These are phyloP conservation scores for Rynchops niger DNA, from an alignment of 2,113 vertebrate genomes.

Conservation along the genomic window DNA sequence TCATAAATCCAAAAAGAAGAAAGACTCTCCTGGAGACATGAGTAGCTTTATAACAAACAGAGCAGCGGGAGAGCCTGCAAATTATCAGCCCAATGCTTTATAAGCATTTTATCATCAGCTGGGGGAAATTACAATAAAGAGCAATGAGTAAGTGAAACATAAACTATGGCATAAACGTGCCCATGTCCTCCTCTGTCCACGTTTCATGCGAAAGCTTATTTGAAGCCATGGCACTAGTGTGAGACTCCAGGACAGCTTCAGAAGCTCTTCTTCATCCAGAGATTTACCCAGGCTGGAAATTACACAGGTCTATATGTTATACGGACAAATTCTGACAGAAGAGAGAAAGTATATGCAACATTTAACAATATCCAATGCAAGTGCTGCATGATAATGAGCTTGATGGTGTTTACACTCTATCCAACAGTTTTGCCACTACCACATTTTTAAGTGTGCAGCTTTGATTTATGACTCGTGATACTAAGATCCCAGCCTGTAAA, in stretches of 20 bases:
- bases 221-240: not conserved
- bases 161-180: not conserved
- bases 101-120: slow-evolving; percentile 50
- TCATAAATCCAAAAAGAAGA: slow-evolving; percentile 63
- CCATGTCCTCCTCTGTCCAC: not conserved
- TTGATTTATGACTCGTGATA: slow-evolving; percentile 59
- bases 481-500: slow-evolving; percentile 51
- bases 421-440: slow-evolving; percentile 22
- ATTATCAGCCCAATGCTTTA: slow-evolving; percentile 57
- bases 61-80: slow-evolving; percentile 54
- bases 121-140: slow-evolving; percentile 49
- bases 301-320: not conserved
- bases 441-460: slow-evolving; percentile 30
- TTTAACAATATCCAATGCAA: not conserved
- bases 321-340: not conserved
- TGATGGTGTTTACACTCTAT: slow-evolving; percentile 32
- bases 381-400: not conserved
- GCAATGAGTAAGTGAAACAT: slow-evolving; percentile 8
- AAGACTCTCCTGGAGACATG: slow-evolving; percentile 46
- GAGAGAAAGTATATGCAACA: not conserved
- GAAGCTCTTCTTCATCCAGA: not conserved
- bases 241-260: not conserved
- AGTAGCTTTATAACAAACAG: slow-evolving; percentile 60
- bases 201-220: not conserved
- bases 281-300: not conserved